phyloP scores from a whole-genome alignment of 1,140 invertebrate species.

The Holotrichia oblita region DNA sequence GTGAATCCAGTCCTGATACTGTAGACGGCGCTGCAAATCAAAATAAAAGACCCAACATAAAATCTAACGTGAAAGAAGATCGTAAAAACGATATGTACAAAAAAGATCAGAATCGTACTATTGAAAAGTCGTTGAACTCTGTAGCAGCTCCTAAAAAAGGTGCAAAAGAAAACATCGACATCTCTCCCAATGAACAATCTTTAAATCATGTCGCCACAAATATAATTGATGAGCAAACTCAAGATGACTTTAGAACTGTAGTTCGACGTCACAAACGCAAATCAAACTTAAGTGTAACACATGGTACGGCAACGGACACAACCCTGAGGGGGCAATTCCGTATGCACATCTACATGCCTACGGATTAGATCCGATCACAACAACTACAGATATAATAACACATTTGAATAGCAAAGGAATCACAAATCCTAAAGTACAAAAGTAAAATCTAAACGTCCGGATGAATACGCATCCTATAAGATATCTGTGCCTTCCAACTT shows the following conservation, averaged over 20 bases:
- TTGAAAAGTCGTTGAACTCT: not conserved
- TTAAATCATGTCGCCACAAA: not conserved
- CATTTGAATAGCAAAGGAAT: not conserved
- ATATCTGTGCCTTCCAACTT: not conserved
- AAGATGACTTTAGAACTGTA: too few relatives aligned
- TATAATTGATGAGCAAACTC: too few relatives aligned
- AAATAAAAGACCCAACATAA: too few relatives aligned
- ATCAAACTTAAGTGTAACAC: not conserved
- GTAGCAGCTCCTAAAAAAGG: not conserved
- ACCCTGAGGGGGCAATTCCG: not conserved
- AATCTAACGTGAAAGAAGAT: too few relatives aligned
- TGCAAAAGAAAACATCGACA: not conserved
- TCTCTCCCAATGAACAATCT: not conserved
- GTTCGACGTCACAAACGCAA: not conserved
- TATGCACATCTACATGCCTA: not conserved
- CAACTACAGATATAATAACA: not conserved
- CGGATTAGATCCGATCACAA: not conserved
- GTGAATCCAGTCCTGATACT: too few relatives aligned
- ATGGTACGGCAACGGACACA: not conserved
- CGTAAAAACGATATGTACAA: too few relatives aligned
- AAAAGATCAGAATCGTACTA: not conserved
- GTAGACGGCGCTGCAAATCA: too few relatives aligned
- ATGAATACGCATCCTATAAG: slow-evolving; percentile 2
- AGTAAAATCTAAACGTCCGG: not conserved
- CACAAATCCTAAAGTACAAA: not conserved